Conservation (phyloP, 2,888 invertebrate species). For the Priocnemis perturbator region DNA sequence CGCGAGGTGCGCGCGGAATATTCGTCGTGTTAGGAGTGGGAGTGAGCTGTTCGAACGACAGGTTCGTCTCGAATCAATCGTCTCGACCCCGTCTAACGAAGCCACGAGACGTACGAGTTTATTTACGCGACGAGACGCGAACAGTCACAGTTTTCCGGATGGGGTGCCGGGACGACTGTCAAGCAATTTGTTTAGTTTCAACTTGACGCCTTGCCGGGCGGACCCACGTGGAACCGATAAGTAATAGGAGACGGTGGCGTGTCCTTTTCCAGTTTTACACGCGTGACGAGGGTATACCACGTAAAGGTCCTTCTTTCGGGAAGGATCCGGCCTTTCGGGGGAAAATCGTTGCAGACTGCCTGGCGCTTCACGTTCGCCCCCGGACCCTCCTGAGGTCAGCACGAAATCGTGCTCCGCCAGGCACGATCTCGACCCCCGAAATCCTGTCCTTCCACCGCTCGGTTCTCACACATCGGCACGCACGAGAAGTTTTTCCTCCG, state of each 20-base stretch:
- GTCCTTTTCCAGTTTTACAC: slow-evolving; percentile 32
- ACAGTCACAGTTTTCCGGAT: slow-evolving; percentile 14
- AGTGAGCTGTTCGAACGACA: too few species aligned
- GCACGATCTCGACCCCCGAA: not conserved
- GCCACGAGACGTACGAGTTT: too few species aligned
- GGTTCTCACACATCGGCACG: slow-evolving; percentile 59
- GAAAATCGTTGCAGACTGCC: slow-evolving; percentile 56
- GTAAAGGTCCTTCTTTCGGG: slow-evolving; percentile 31
- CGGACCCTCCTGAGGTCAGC: too few species aligned
- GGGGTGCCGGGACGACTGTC: slow-evolving; percentile 43
- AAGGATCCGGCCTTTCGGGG: slow-evolving; percentile 23
- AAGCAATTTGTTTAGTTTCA: slow-evolving; percentile 68
- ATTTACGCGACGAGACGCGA: too few species aligned
- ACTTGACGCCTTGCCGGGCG: slow-evolving; percentile 55
- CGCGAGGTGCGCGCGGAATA: too few species aligned
- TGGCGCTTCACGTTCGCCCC: slow-evolving; percentile 55
- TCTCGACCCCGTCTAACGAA: too few species aligned
- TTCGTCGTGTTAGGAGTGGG: too few species aligned
- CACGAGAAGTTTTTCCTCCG: slow-evolving; percentile 21
- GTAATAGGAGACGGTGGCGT: slow-evolving; percentile 51
- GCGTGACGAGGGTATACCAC: slow-evolving; percentile 45
- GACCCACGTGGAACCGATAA: slow-evolving; percentile 53
- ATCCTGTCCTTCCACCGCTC: not conserved
- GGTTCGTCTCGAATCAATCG: too few species aligned
- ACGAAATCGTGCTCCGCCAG: not conserved